phyloP scores from a whole-genome alignment of 2,888 invertebrate genomes.

The Frankliniella fusca region DNA sequence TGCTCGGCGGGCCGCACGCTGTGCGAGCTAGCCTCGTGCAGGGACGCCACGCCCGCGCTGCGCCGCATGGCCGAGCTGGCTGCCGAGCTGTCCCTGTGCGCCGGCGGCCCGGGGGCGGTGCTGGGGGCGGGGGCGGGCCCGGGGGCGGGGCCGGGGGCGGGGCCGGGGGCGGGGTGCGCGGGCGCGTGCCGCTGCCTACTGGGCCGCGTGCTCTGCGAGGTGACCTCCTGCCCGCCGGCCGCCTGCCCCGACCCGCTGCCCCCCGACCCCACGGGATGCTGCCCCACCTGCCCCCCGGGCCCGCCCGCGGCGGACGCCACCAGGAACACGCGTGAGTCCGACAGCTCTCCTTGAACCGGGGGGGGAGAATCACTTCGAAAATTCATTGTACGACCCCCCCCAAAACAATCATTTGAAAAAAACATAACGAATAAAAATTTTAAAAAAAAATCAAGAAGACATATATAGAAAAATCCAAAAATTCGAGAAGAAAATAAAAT shows the following conservation, averaged over 20 bases:
- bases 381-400: too few relatives aligned
- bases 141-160: not conserved
- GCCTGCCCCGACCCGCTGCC: constrained; percentile 15
- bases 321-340: too few relatives aligned
- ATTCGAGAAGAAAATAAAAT: too few relatives aligned
- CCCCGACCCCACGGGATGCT: constrained; percentile 7
- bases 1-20: not conserved
- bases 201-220: not conserved
- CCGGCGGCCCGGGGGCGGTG: too few relatives aligned
- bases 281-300: not conserved
- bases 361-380: too few relatives aligned
- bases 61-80: constrained; percentile 6
- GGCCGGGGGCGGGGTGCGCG: not conserved
- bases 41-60: not conserved
- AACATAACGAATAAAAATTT: too few relatives aligned
- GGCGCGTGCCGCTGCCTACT: not conserved
- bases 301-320: not conserved
- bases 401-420: too few relatives aligned
- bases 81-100: not conserved
- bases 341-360: too few relatives aligned
- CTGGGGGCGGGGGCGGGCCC: not conserved
- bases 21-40: not conserved
- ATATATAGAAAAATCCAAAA: too few relatives aligned
- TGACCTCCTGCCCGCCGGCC: not conserved
- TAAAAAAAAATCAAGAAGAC: too few relatives aligned